phyloP scores from a whole-genome alignment of 2,113 vertebrate genomes.

The Pycnonotus jocosus region DNA sequence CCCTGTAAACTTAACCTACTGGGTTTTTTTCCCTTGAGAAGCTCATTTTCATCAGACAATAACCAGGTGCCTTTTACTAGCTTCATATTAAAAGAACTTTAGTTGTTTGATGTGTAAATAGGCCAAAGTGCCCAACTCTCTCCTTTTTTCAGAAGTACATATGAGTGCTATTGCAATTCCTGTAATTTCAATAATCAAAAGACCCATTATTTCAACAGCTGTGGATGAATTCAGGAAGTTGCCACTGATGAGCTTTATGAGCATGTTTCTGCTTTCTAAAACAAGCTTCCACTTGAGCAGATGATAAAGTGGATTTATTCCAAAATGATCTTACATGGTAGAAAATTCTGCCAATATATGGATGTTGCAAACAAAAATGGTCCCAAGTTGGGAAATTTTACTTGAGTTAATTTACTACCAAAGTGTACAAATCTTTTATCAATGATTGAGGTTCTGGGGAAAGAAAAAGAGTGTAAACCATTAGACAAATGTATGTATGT shows the following conservation, averaged over 20 bases:
- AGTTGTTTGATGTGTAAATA: not conserved
- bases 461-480: not conserved
- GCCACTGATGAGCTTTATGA: not conserved
- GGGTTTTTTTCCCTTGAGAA: not conserved
- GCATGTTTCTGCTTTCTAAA: not conserved
- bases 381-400: not conserved
- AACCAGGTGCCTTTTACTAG: not conserved
- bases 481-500: not conserved
- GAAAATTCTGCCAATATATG: not conserved
- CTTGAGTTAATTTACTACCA: not conserved
- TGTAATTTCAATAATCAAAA: not conserved
- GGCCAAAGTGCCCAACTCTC: not conserved
- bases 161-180: not conserved
- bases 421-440: not conserved
- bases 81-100: not conserved
- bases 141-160: not conserved
- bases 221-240: not conserved
- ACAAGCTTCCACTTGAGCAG: not conserved
- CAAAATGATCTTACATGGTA: not conserved
- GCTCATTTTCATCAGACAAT: not conserved
- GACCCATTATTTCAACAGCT: not conserved
- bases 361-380: not conserved
- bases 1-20: not conserved
- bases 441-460: not conserved
- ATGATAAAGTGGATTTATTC: not conserved